Evolutionary conservation across 2,888 invertebrate genomes (phyloP).

Genomic region (Lissocephala sabroskyi): DNA sequence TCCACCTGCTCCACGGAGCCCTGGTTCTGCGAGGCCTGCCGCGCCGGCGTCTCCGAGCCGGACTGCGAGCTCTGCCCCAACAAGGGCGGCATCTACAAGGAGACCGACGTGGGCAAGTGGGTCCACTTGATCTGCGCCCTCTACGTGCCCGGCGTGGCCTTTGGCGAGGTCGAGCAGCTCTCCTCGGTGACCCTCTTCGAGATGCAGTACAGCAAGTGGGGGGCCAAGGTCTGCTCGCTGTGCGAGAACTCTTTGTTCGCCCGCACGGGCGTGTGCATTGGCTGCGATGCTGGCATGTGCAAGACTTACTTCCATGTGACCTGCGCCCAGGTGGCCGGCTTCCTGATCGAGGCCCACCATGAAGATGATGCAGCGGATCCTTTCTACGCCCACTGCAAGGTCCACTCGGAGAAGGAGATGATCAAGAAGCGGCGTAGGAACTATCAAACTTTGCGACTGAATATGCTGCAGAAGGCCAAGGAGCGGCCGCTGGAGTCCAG

Average conservation of each 20-base stretch:
- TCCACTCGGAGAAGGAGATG: conserved; percentile 93
- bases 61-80: conserved; percentile 97
- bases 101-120: conserved; percentile 98
- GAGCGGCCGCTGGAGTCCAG: conserved; percentile 59
- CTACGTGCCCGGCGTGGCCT: conserved; percentile 97
- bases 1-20: conserved; percentile 97
- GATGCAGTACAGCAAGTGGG: conserved; percentile 98
- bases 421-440: conserved; percentile 86
- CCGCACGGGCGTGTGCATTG: conserved; percentile 94
- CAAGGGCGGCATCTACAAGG: conserved; percentile 92
- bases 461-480: conserved; percentile 80
- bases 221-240: conserved; percentile 90
- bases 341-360: conserved; percentile 92
- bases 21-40: conserved; percentile 99
- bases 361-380: conserved; percentile 96
- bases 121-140: conserved; percentile 98
- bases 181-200: conserved; percentile 95
- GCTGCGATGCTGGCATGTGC: conserved; percentile 99
- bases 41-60: conserved; percentile 90
- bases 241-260: conserved; percentile 91
- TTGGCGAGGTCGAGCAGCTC: conserved; percentile 93
- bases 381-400: conserved; percentile 96
- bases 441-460: conserved; percentile 87
- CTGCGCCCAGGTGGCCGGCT: conserved; percentile 95
- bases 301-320: conserved; percentile 98